Evolutionary conservation across 1,140 invertebrate species (phyloP).

Genomic region (Mesaphorura yosii): DNA sequence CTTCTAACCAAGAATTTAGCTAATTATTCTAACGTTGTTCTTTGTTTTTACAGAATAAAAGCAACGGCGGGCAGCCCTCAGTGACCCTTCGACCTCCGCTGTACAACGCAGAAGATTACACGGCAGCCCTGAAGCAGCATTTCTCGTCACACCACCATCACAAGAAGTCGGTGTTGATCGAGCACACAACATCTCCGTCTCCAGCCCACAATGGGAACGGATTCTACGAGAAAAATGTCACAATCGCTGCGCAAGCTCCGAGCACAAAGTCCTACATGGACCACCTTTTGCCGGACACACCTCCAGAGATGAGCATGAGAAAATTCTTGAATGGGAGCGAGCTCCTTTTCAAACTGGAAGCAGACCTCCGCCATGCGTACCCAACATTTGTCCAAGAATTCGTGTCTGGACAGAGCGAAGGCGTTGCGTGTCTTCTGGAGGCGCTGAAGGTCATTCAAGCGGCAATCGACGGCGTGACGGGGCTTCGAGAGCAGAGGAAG

Average conservation of each 20-base stretch:
- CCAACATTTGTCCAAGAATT: constrained; percentile 73
- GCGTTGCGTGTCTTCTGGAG: constrained; percentile 64
- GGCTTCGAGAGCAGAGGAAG: constrained; percentile 39
- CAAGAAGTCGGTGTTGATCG: constrained; percentile 14
- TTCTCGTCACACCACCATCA: constrained; percentile 14
- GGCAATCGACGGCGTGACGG: constrained; percentile 32
- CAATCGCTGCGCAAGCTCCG: no score
- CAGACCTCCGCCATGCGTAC: constrained; percentile 57
- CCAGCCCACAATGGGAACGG: not conserved
- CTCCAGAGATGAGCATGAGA: constrained; percentile 66
- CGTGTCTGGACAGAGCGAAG: constrained; percentile 66
- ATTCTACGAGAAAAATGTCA: no score
- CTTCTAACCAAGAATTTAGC: no score
- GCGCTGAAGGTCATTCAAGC: constrained; percentile 67
- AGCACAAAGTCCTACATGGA: constrained; percentile 27
- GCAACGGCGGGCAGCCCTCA: no score
- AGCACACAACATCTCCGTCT: not conserved
- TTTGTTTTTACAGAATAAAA: no score
- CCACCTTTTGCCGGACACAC: constrained; percentile 33
- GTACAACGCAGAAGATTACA: constrained; percentile 28
- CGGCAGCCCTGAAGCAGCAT: constrained; percentile 18
- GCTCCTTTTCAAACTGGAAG: constrained; percentile 69
- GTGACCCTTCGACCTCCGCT: constrained; percentile 24
- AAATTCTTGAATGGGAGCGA: constrained; percentile 77
- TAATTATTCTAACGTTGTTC: no score